phyloP scores from a whole-genome alignment of 2,797 vertebrate species.

The Ibycter americanus region DNA sequence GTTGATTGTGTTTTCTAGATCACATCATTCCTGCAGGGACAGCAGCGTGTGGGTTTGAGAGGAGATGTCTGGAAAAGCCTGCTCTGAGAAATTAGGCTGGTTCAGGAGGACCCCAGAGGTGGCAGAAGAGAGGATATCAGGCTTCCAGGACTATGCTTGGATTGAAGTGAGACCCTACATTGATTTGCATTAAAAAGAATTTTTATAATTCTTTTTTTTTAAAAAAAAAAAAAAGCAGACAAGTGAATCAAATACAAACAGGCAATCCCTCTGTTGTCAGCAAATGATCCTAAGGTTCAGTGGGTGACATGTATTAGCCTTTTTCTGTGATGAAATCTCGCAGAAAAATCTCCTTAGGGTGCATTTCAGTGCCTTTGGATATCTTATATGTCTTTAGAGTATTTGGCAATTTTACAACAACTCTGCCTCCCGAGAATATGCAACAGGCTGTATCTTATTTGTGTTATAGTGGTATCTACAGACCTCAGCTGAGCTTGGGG shows the following conservation, averaged over 20 bases:
- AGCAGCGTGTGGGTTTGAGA: neutral
- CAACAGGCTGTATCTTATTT: neutral
- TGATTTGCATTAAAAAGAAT: neutral
- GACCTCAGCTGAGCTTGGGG: neutral
- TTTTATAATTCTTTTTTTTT: neutral
- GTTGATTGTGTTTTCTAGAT: neutral
- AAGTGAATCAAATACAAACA: neutral
- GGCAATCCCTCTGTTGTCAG: neutral
- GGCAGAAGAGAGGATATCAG: neutral
- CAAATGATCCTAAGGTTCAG: neutral
- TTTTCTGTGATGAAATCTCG: neutral
- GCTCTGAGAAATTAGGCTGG: neutral
- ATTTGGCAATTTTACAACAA: neutral
- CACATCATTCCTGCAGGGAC: neutral
- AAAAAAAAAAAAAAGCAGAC: too few species aligned
- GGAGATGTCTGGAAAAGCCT: neutral
- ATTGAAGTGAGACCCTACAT: neutral
- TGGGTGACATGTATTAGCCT: neutral
- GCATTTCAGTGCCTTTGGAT: neutral
- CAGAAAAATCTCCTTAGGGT: neutral
- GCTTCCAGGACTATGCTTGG: neutral
- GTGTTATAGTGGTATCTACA: neutral
- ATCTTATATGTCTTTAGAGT: neutral
- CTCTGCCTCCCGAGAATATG: neutral
- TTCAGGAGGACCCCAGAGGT: neutral